These are phyloP conservation scores for Rhinolophus sinicus DNA, from an alignment of 2,113 vertebrate genomes.

Conservation along the genomic window DNA sequence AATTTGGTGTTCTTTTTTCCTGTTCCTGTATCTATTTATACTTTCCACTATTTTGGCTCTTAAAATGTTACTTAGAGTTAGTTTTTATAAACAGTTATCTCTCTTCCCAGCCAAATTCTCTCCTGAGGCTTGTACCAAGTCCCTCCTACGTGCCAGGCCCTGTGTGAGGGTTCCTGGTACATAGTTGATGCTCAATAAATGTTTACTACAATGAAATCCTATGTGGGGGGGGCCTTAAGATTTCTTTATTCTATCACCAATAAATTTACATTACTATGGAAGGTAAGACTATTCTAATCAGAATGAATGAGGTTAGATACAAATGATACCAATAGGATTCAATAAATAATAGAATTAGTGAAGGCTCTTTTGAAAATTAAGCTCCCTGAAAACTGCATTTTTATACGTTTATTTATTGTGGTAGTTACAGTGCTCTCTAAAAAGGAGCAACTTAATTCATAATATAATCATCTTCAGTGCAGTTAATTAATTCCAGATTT, in stretches of 20 bases:
- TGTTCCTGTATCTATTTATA: background rate
- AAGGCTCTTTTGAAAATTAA: constrained; percentile 80
- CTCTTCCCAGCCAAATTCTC: background rate
- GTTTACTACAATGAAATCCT: constrained; percentile 28
- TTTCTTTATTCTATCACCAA: constrained; percentile 49
- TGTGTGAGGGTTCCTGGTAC: background rate
- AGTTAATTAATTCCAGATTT: constrained; percentile 77
- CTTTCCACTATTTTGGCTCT: constrained; percentile 27
- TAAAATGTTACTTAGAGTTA: constrained; percentile 24
- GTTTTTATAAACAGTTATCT: background rate
- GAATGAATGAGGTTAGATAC: constrained; percentile 67
- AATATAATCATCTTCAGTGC: constrained; percentile 75
- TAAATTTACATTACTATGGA: constrained; percentile 51
- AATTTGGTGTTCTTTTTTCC: background rate
- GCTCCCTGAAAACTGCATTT: constrained; percentile 69
- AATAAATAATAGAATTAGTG: constrained; percentile 73
- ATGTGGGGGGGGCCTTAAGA: background rate
- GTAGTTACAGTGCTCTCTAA: background rate
- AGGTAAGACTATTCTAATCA: constrained; percentile 67
- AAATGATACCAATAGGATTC: constrained; percentile 45
- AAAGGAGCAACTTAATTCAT: constrained; percentile 71
- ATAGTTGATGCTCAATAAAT: constrained; percentile 32
- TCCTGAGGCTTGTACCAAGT: background rate
- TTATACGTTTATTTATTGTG: constrained; percentile 74
- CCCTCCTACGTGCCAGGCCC: background rate